phyloP scores from a whole-genome alignment of 2,888 invertebrate species.

The Drosophila percnosoma region DNA sequence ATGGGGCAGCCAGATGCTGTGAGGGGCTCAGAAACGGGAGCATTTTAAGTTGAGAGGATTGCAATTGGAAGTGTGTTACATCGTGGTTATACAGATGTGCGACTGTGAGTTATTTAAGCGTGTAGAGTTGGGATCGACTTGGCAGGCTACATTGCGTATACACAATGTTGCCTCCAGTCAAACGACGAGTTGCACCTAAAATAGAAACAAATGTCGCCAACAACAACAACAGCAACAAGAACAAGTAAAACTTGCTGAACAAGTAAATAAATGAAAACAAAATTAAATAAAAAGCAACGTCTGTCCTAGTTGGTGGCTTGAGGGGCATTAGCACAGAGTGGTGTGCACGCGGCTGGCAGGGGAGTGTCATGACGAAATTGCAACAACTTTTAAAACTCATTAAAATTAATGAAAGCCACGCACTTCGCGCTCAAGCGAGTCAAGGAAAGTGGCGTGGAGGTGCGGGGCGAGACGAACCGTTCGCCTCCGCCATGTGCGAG shows the following conservation, averaged over 20 bases:
- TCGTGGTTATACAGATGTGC: slow-evolving; percentile 13
- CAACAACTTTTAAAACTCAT: slow-evolving; percentile 79
- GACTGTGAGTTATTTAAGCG: slow-evolving; percentile 63
- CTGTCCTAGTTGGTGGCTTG: slow-evolving; percentile 20
- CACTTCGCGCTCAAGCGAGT: slow-evolving; percentile 61
- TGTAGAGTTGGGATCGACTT: slow-evolving; percentile 12
- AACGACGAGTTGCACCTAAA: slow-evolving; percentile 44
- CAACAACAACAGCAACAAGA: slow-evolving; percentile 24
- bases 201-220: slow-evolving; percentile 64
- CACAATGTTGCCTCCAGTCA: slow-evolving; percentile 48
- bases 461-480: background rate
- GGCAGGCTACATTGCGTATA: slow-evolving; percentile 51
- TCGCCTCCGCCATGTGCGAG: slow-evolving; percentile 3
- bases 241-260: slow-evolving; percentile 42
- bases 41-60: slow-evolving; percentile 19
- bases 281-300: slow-evolving; percentile 51
- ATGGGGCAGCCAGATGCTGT: slow-evolving; percentile 34
- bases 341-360: background rate
- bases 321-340: slow-evolving; percentile 17
- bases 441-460: background rate
- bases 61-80: slow-evolving; percentile 43
- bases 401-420: slow-evolving; percentile 80
- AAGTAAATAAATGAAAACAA: slow-evolving; percentile 63
- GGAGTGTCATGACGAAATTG: slow-evolving; percentile 42
- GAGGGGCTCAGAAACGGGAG: background rate